Evolutionary conservation across 2,113 vertebrate genomes (phyloP), one percentile per base, ranked within the genome.

Genomic region (Bombycilla garrulus): DNA sequence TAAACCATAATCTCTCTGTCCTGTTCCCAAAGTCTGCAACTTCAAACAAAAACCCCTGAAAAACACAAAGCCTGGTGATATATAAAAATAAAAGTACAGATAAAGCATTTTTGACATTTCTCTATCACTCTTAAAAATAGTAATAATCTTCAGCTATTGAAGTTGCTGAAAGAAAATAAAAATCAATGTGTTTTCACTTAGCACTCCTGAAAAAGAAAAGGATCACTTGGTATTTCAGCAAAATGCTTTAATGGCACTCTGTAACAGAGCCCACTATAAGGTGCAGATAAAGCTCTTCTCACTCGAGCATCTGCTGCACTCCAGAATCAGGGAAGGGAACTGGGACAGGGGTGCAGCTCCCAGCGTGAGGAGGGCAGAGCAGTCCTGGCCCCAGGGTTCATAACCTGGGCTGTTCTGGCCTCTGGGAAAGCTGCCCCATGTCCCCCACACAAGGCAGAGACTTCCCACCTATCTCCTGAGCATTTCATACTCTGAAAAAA

Each of bases 91-190:
- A 85, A 95, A 94, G 56, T 70, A 87, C n/a, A 79, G 62, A 81
- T 90, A 82, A 82, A 93, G 64, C 72, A 81, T 90, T 96, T 94
- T 67, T 91, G 94, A 95, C 91, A 92, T 95, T 95, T 96, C 84
- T 96, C 86, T 92, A 92, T 93, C 93, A 92, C 85, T 94, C 93
- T 94, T 92, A 93, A 92, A 94, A 96, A 93, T 56, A 97, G 94
- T 88, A 93, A 96, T 90, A 91, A 97, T 91, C 86, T 78, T 78
- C 81, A 96, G 80, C 87, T 96, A 90, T 83, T 86, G 93, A 90
- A 80, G 92, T 33, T 56, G 51, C 88, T 78, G 64, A 90, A 93
- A 90, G 76, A 95, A 96, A 93, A 88, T 71, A 93, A 93, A 97
- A 95, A 97, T 96, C 92, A 81, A 96, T 96, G 92, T 82, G 58